phyloP scores from a whole-genome alignment of 2,888 invertebrate genomes.

The Lasioglossum figueresi region DNA sequence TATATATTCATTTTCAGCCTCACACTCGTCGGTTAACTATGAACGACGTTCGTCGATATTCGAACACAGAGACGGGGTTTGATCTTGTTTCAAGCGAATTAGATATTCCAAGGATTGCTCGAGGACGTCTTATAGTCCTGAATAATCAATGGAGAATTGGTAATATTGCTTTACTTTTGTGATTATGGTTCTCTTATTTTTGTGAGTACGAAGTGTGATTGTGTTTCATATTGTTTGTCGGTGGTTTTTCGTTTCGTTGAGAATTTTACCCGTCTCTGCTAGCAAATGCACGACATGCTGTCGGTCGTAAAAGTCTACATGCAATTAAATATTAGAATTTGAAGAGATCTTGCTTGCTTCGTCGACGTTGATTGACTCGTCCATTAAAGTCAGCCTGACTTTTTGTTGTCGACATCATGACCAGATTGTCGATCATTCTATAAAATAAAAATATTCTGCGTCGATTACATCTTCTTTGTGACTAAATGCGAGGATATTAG shows the following conservation, averaged over 20 bases:
- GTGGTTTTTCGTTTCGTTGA: neutral
- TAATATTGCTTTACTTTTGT: neutral
- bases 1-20: neutral
- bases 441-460: neutral
- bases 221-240: neutral
- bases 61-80: neutral
- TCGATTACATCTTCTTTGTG: neutral
- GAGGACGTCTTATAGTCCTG: neutral
- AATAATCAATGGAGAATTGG: neutral
- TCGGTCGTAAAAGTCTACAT: neutral
- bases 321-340: neutral
- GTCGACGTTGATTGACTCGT: neutral
- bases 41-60: conserved; percentile 16
- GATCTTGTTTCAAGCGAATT: neutral
- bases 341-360: neutral
- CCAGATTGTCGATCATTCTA: neutral
- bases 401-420: neutral
- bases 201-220: neutral
- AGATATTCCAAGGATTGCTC: conserved; percentile 13
- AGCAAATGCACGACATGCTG: neutral
- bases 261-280: neutral
- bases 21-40: neutral
- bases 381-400: neutral
- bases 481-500: neutral
- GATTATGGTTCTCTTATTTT: neutral